phyloP scores from a whole-genome alignment of 2,113 vertebrate genomes.

The Mobula birostris region DNA sequence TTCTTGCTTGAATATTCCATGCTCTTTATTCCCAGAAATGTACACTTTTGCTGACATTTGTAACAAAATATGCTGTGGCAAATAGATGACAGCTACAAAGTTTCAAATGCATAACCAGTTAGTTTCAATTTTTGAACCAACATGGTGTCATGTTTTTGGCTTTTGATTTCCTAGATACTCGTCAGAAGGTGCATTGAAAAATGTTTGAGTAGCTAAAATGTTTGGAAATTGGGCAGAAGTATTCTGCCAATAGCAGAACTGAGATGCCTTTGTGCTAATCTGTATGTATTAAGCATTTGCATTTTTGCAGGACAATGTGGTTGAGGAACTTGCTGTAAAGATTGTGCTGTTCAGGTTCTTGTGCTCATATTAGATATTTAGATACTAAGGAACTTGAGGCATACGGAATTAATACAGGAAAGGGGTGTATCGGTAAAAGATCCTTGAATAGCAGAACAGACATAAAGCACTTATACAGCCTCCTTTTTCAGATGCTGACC shows the following conservation, averaged over 20 bases:
- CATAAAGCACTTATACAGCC: too few relatives aligned
- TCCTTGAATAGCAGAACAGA: too few relatives aligned
- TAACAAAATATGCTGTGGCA: too few relatives aligned
- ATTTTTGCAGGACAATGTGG: background rate
- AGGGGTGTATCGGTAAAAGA: too few relatives aligned
- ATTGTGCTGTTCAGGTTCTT: background rate
- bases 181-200: background rate
- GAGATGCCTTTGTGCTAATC: background rate
- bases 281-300: background rate
- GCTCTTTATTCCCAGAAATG: background rate
- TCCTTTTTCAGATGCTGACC: too few relatives aligned
- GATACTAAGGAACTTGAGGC: too few relatives aligned
- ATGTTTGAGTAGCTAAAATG: background rate
- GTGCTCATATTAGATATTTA: background rate
- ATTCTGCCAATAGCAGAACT: background rate
- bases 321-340: background rate
- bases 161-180: background rate
- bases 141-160: background rate
- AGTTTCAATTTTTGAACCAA: background rate
- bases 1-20: background rate
- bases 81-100: too few relatives aligned
- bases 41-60: background rate
- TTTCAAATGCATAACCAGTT: background rate
- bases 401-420: too few relatives aligned
- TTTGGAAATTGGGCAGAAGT: background rate